Base-by-base conservation (phyloP, 2,113 vertebrate species). In the Rhipidura dahli region DNA sequence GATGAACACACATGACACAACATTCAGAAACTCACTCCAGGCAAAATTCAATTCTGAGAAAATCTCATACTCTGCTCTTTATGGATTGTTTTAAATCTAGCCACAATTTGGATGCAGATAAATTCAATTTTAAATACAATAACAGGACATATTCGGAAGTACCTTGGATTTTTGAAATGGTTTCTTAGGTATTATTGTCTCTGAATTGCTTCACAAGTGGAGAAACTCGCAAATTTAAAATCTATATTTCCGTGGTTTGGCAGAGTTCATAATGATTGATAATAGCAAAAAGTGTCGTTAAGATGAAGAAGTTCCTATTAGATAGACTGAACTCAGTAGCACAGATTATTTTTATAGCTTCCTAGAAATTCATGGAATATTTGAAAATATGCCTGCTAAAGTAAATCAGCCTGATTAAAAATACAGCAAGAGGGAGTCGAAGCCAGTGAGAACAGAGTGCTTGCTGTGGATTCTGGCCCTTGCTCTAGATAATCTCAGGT, bases 301-400 rank as follows among this genome's bases (percentile, higher is more conserved):
- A 78, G 50, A 78, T 93, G 53, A 96, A 96, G 69, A 68, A 86
- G 61, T 64, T 22, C 8, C 13, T 90, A 53, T 89, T 78, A 89
- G 12, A 64, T 53, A 95, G 39, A 57, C 45, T 82, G 35, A 86
- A 90, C n/a, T 73, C 6, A 70, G 47, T 20, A 71, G 44, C 50
- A 77, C 42, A 81, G 42, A 66, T 93, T 95, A 89, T 70, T 92
- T 97, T 81, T 72, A 88, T 72, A 81, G 39, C 16, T 91, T 96
- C 61, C 68, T 94, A 79, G 45, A 81, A 87, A 85, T 80, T 79
- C 61, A 77, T 77, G 27, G 44, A 94, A 87, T 84, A 68, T 40
- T 87, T 93, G 59, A 93, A 81, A 92, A 95, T 89, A 79, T 47
- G 44, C 11, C 47, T 83, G 26, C 26, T 73, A 22, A 88, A 91